Percentiles rank a stretch among this genome's conserved stretches.
Conservation (phyloP, 2,888 invertebrate species). For the Entomobrya proxima region DNA sequence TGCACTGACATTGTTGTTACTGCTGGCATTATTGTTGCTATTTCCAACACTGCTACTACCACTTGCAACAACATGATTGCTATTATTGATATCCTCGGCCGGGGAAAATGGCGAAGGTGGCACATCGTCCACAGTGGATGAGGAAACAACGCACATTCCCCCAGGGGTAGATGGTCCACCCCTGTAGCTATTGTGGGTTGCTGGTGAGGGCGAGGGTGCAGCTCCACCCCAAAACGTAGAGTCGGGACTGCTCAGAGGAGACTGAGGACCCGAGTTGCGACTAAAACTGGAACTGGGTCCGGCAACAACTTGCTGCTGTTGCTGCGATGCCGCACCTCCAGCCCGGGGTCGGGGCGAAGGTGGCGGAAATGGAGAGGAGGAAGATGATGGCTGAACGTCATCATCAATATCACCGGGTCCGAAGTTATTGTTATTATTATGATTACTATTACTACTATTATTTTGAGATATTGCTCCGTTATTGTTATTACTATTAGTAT, state of each 20-base stretch:
- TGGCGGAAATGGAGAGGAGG: slow-evolving; percentile 63
- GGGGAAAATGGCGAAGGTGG: slow-evolving; percentile 74
- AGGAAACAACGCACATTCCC: slow-evolving; percentile 74
- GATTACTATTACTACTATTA: slow-evolving; percentile 54
- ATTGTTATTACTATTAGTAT: slow-evolving; percentile 58
- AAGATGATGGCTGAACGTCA: slow-evolving; percentile 71
- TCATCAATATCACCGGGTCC: slow-evolving; percentile 70
- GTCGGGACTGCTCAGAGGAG: slow-evolving; percentile 74
- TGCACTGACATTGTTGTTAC: slow-evolving; percentile 18
- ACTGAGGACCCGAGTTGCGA: slow-evolving; percentile 69
- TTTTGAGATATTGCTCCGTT: slow-evolving; percentile 56
- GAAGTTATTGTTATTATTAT: slow-evolving; percentile 59
- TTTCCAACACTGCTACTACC: slow-evolving; percentile 18
- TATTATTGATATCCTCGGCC: slow-evolving; percentile 51
- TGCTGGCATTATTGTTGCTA: not conserved
- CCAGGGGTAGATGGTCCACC: slow-evolving; percentile 70
- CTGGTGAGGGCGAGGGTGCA: slow-evolving; percentile 65
- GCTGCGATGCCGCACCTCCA: slow-evolving; percentile 42
- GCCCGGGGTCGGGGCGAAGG: slow-evolving; percentile 50
- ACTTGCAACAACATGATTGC: slow-evolving; percentile 23
- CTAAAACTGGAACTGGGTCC: slow-evolving; percentile 58
- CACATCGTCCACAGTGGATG: slow-evolving; percentile 74
- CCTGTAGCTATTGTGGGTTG: slow-evolving; percentile 57
- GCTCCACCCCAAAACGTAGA: slow-evolving; percentile 73
- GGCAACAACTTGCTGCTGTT: slow-evolving; percentile 12